phyloP scores from a whole-genome alignment of 1,140 invertebrate genomes.

The Protaetia brevitarsis region DNA sequence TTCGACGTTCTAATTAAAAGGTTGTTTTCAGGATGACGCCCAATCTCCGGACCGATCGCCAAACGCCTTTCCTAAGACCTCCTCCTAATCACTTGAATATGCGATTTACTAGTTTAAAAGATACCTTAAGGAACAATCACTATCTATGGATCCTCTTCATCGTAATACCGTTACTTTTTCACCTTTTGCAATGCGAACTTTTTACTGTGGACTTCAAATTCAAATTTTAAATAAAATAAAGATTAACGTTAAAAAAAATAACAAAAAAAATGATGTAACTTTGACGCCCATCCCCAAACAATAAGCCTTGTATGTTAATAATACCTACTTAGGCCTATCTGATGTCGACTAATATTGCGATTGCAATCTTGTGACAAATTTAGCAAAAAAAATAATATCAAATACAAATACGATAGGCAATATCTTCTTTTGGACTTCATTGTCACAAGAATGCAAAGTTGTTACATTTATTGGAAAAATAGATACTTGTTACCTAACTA shows the following conservation, averaged over 20 bases:
- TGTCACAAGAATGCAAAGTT: conserved; percentile 9
- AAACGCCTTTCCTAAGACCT: conserved; percentile 41
- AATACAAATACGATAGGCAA: too few relatives aligned
- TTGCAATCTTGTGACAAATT: neutral
- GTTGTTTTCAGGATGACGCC: conserved; percentile 37
- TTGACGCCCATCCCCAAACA: conserved; percentile 28
- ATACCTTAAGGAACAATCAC: conserved; percentile 23
- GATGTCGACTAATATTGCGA: conserved; percentile 18
- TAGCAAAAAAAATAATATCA: too few relatives aligned
- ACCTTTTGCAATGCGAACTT: conserved; percentile 10
- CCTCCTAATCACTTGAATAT: conserved; percentile 29
- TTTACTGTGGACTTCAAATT: conserved; percentile 21
- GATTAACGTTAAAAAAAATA: too few relatives aligned
- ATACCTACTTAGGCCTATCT: conserved; percentile 33
- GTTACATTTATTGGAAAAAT: conserved; percentile 12
- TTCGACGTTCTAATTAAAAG: conserved; percentile 14
- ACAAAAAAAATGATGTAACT: conserved; percentile 18
- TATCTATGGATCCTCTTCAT: conserved; percentile 18
- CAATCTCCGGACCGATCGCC: conserved; percentile 36
- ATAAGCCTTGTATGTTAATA: conserved; percentile 32
- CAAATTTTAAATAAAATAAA: conserved; percentile 20
- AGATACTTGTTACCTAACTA: conserved; percentile 21
- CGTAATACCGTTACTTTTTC: conserved; percentile 13
- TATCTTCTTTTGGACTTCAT: neutral
- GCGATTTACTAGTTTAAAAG: neutral